Evolutionary conservation across 2,888 invertebrate genomes (phyloP).

Genomic region (Calameuta idolon): DNA sequence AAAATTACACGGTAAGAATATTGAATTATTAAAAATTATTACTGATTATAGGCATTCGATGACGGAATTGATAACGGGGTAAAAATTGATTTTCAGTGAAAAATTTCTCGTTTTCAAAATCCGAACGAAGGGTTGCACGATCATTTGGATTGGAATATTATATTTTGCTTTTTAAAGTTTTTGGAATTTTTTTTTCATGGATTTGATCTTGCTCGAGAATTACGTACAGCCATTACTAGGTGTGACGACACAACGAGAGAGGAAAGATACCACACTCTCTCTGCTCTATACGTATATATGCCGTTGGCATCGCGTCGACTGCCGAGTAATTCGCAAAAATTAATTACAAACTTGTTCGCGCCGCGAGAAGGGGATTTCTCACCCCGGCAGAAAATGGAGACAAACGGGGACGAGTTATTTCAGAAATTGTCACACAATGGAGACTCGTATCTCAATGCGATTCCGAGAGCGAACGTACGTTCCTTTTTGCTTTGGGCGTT

Average conservation of each 20-base stretch:
- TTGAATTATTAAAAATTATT: background rate
- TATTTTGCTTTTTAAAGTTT: background rate
- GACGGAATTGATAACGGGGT: background rate
- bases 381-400: constrained; percentile 43
- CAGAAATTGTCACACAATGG: constrained; percentile 53
- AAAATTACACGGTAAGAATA: background rate
- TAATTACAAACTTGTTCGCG: constrained; percentile 61
- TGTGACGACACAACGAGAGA: constrained; percentile 38
- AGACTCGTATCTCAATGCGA: constrained; percentile 7
- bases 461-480: background rate
- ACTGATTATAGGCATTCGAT: background rate
- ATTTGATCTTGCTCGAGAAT: constrained; percentile 9
- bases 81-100: background rate
- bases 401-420: constrained; percentile 52
- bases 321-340: constrained; percentile 64
- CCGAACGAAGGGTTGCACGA: background rate
- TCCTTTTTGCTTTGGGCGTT: background rate
- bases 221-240: background rate
- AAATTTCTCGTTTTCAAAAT: background rate
- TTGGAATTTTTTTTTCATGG: constrained; percentile 5
- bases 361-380: constrained; percentile 46
- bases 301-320: constrained; percentile 54
- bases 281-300: constrained; percentile 38
- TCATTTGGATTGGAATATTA: background rate
- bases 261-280: constrained; percentile 54